Conservation (phyloP, 1,140 invertebrate genomes). For the Apis florea region DNA sequence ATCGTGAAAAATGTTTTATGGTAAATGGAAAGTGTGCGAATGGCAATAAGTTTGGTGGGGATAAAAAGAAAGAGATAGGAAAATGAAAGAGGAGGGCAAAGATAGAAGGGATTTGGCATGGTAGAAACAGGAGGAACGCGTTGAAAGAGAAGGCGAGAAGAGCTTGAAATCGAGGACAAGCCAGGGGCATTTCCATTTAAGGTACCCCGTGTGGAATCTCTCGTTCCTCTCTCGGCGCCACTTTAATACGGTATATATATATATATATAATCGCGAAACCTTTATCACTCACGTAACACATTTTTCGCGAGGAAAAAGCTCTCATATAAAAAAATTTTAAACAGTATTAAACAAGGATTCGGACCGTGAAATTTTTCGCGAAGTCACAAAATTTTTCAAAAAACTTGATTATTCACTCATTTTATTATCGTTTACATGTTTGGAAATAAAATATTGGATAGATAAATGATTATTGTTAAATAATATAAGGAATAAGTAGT, state of each 20-base stretch:
- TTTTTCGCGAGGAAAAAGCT: not conserved
- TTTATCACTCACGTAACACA: conserved; percentile 9
- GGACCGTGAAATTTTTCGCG: too few species aligned
- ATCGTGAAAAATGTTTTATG: too few species aligned
- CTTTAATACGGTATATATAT: conserved; percentile 30
- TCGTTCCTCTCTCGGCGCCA: conserved; percentile 36
- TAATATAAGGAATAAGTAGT: too few species aligned
- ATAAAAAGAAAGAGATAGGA: not conserved
- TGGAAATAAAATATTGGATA: too few species aligned
- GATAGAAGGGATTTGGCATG: not conserved
- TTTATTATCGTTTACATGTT: too few species aligned
- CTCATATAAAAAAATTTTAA: too few species aligned
- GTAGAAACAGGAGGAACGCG: not conserved
- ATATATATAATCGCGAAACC: conserved; percentile 26
- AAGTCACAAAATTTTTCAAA: too few species aligned
- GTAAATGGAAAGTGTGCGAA: too few species aligned
- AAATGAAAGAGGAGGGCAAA: not conserved
- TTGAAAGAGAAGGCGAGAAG: conserved; percentile 30
- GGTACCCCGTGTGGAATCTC: conserved; percentile 50
- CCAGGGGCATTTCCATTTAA: conserved; percentile 65
- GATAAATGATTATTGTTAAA: too few species aligned
- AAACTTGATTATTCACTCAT: too few species aligned
- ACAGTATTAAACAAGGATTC: too few species aligned
- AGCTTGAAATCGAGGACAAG: conserved; percentile 55
- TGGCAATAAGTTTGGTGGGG: not conserved